phyloP scores from a whole-genome alignment of 2,797 vertebrate species.

The Lophotriccus pileatus region DNA sequence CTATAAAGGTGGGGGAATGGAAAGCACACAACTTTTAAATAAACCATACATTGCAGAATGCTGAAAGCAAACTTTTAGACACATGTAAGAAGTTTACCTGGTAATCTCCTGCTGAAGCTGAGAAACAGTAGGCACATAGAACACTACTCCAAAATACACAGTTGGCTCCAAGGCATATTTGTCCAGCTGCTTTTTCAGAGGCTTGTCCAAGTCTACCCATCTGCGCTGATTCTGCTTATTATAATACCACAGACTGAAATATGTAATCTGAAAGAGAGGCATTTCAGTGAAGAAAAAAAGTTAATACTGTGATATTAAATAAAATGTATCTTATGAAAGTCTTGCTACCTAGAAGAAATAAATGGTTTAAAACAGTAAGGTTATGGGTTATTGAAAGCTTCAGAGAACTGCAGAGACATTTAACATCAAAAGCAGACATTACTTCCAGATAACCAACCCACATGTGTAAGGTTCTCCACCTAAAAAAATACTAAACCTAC shows the following conservation, averaged over 20 bases:
- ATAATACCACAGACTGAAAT: slow-evolving; percentile 97
- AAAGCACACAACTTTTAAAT: not conserved
- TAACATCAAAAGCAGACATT: not conserved
- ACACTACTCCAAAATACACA: slow-evolving; percentile 96
- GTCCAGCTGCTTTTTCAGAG: slow-evolving; percentile 97
- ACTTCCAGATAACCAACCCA: not conserved
- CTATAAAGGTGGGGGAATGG: not conserved
- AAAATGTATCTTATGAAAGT: not conserved
- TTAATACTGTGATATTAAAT: not conserved
- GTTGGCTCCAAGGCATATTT: slow-evolving; percentile 95
- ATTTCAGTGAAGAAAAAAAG: not conserved
- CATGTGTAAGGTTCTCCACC: fast-evolving
- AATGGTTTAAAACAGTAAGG: not conserved
- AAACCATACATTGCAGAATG: not conserved
- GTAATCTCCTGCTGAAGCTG: slow-evolving; percentile 98
- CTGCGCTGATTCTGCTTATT: slow-evolving; percentile 98
- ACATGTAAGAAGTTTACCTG: slow-evolving; percentile 77
- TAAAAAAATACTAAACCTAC: not conserved
- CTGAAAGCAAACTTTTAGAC: not conserved
- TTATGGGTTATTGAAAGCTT: not conserved
- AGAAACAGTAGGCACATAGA: slow-evolving; percentile 89
- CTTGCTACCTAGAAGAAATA: not conserved
- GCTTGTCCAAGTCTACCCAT: slow-evolving; percentile 97
- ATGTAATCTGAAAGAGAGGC: slow-evolving; percentile 83
- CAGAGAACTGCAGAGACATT: not conserved